Percentiles rank a stretch among this genome's conserved stretches.
Evolutionary conservation across 1,140 invertebrate genomes (phyloP).

Genomic region (Apocrypta bakeri): DNA sequence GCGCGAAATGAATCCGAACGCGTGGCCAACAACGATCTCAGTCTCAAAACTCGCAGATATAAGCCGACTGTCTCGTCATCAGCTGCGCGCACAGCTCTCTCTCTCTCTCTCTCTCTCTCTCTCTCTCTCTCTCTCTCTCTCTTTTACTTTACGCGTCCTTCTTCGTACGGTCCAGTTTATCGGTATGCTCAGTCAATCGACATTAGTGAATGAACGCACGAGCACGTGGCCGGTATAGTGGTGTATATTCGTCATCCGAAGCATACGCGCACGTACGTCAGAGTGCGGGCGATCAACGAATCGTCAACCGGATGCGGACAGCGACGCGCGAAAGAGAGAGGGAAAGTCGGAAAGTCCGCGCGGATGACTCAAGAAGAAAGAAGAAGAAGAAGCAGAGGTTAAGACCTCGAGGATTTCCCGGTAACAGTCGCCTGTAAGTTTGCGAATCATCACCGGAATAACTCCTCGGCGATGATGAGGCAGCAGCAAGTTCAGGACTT

Average conservation of each 20-base stretch:
- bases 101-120: not conserved
- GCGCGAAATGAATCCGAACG: not conserved
- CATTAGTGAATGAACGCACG: slow-evolving; percentile 23
- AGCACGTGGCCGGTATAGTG: slow-evolving; percentile 7
- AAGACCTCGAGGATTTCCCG: slow-evolving; percentile 13
- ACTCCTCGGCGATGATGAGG: not conserved
- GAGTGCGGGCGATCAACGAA: not conserved
- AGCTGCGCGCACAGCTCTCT: not conserved
- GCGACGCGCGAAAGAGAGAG: not conserved
- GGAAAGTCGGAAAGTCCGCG: slow-evolving; percentile 39
- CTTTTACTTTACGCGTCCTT: no score
- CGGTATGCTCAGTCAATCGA: slow-evolving; percentile 8
- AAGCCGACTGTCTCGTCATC: not conserved
- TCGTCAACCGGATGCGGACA: slow-evolving; percentile 22
- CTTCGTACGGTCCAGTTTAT: no score
- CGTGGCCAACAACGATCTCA: no score
- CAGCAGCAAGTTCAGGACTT: not conserved
- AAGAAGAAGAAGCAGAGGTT: not conserved
- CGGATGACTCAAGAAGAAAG: slow-evolving; percentile 16
- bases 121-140: not conserved
- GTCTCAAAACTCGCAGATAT: not conserved
- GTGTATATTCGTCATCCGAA: not conserved
- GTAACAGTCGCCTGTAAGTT: slow-evolving; percentile 22
- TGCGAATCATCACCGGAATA: slow-evolving; percentile 14
- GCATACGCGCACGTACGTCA: not conserved